phyloP scores from a whole-genome alignment of 2,888 invertebrate genomes.

The Drosophila paucipuncta region DNA sequence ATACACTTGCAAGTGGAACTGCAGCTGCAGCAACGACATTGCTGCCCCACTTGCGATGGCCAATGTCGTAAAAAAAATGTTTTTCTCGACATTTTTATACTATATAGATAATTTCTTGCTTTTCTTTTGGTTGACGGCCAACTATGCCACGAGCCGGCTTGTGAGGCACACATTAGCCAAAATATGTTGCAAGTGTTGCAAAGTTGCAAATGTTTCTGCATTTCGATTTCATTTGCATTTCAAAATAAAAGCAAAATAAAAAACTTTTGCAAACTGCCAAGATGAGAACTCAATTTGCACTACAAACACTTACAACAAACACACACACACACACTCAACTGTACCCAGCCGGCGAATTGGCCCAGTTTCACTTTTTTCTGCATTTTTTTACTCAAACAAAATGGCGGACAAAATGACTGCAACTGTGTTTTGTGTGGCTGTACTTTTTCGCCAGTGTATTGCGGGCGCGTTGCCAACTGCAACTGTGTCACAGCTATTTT shows the following conservation, averaged over 20 bases:
- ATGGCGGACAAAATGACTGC: conserved; percentile 72
- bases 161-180: conserved; percentile 52
- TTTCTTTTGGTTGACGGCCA: conserved; percentile 55
- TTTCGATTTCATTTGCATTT: conserved; percentile 75
- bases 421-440: conserved; percentile 75
- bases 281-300: conserved; percentile 56
- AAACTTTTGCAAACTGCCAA: conserved; percentile 31
- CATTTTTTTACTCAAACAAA: conserved; percentile 60
- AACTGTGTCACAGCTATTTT: conserved; percentile 66
- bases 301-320: neutral
- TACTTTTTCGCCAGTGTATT: conserved; percentile 68
- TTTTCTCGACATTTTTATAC: conserved; percentile 59
- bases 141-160: conserved; percentile 72
- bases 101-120: conserved; percentile 14
- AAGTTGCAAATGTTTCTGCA: conserved; percentile 40
- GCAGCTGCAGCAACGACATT: conserved; percentile 21
- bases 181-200: conserved; percentile 26
- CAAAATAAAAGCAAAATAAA: conserved; percentile 36
- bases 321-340: conserved; percentile 29
- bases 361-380: conserved; percentile 69
- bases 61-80: conserved; percentile 65
- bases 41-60: conserved; percentile 27
- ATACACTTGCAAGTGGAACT: conserved; percentile 20
- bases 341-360: conserved; percentile 68
- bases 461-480: conserved; percentile 55